These are phyloP conservation scores for Drosophila mayaguana DNA, from an alignment of 2,888 invertebrate species.

Conservation along the genomic window DNA sequence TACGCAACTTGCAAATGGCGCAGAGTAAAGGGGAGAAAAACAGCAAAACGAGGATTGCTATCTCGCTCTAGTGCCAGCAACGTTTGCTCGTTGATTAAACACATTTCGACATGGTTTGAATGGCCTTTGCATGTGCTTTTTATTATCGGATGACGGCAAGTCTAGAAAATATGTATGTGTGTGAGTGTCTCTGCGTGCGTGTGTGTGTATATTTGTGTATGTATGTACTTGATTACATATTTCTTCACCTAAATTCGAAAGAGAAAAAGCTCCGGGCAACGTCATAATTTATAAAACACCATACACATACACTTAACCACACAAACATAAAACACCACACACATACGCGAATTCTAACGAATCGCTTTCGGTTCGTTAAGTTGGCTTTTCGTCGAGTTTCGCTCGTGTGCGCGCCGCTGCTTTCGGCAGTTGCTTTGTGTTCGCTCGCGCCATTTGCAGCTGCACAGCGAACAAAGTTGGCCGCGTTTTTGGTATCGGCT, in stretches of 20 bases:
- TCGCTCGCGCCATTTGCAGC: constrained; percentile 80
- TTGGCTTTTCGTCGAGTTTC: constrained; percentile 60
- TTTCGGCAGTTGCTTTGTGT: constrained; percentile 67
- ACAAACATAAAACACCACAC: constrained; percentile 25
- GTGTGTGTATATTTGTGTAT: constrained; percentile 17
- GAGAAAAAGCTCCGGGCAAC: constrained; percentile 67
- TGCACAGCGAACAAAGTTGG: constrained; percentile 80
- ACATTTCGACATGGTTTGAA: constrained; percentile 59
- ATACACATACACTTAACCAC: constrained; percentile 14
- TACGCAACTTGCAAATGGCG: constrained; percentile 79
- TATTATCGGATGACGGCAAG: constrained; percentile 69
- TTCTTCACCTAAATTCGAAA: constrained; percentile 62
- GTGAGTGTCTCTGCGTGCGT: constrained; percentile 19
- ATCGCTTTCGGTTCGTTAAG: constrained; percentile 64
- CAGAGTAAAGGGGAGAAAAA: constrained; percentile 35
- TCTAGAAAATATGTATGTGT: constrained; percentile 55
- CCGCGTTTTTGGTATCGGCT: constrained; percentile 64
- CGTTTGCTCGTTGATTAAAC: constrained; percentile 39
- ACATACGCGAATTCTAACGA: constrained; percentile 67
- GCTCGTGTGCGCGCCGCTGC: constrained; percentile 44
- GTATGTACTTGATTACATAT: constrained; percentile 48
- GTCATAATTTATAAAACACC: constrained; percentile 76
- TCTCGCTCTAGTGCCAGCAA: constrained; percentile 39
- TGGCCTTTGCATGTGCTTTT: constrained; percentile 74
- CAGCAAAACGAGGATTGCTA: constrained; percentile 21